Base-by-base conservation (phyloP, 2,888 invertebrate species). In the Stenurella melanura region DNA sequence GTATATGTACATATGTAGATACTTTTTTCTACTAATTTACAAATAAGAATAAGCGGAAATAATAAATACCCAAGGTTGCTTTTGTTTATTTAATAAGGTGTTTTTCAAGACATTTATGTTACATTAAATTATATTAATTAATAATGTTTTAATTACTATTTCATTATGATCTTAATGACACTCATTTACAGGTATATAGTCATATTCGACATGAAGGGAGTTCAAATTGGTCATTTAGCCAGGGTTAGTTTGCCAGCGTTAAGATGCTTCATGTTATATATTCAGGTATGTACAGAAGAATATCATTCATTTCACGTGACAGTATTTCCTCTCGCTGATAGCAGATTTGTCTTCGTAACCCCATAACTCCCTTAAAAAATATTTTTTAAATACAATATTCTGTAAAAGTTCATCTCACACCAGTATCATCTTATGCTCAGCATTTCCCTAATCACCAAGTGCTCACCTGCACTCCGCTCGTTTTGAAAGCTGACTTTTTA, bases 131-230 rank as follows among this genome's bases (percentile, higher is more conserved):
- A 38, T 70, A 50, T 70, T 60, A 61, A n/a, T 66, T 66, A 15
- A 18, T 9, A 26, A n/a, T n/a, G n/a, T n/a, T n/a, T 68, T 67
- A 6, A 50, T n/a, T n/a, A n/a, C n/a, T 26, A 26, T n/a, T 50
- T 50, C 12, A n/a, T 68, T 57, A 50, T 74, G 42, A 69, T 58
- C 75, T 26, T 17, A 26, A 50, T n/a, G 15, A n/a, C n/a, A 5
- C 30, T 50, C 5, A 57, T 73, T 81, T 83, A 18, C 74, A 87
- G 91, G 18, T 93, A 93, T 84, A 90, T 93, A 72, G 93, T 93
- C 34, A 90, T 93, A 78, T 93, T 94, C 82, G 94, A 93, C 84
- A 93, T 93, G 93, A 93, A 93, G 87, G 92, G 93, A 18, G 92
- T 93, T 80, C 91, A 91, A 61, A 87, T 94, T n/a, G 93, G 93